These are phyloP conservation scores for Eupithecia insigniata DNA, from an alignment of 2,888 invertebrate species.

Conservation along the genomic window DNA sequence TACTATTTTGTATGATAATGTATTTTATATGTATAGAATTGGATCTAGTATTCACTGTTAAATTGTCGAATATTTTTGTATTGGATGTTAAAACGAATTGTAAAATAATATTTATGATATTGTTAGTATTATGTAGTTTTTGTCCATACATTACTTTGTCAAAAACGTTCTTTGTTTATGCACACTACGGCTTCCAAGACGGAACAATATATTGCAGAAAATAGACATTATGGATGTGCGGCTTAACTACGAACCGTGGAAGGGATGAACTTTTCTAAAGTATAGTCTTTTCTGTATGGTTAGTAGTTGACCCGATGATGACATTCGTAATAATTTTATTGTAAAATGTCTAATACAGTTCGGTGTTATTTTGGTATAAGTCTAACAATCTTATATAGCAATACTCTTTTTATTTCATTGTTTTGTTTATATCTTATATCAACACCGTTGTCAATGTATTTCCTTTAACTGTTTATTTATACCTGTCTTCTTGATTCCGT, in stretches of 20 bases:
- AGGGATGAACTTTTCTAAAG: too few relatives aligned
- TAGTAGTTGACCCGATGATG: too few relatives aligned
- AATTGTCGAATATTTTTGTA: constrained; percentile 41
- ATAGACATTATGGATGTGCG: not conserved
- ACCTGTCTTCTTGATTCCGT: too few relatives aligned
- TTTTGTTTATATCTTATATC: too few relatives aligned
- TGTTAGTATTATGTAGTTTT: not conserved
- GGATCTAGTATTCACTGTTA: constrained; percentile 1
- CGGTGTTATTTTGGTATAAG: too few relatives aligned
- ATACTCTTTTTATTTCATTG: too few relatives aligned
- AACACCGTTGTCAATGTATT: too few relatives aligned
- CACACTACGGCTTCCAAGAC: not conserved
- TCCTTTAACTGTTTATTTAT: too few relatives aligned
- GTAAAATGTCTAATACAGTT: too few relatives aligned
- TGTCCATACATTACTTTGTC: not conserved
- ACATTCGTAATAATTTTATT: too few relatives aligned
- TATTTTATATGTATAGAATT: constrained; percentile 2
- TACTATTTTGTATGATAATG: not conserved
- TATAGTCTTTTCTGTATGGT: too few relatives aligned
- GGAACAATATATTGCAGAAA: not conserved
- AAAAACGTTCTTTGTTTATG: not conserved
- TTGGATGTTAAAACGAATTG: constrained; percentile 13
- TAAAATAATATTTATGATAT: constrained; percentile 23
- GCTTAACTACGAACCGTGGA: not conserved
- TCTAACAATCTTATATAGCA: too few relatives aligned